Base-by-base conservation (phyloP, 2,797 vertebrate species). In the Fundulus diaphanus region DNA sequence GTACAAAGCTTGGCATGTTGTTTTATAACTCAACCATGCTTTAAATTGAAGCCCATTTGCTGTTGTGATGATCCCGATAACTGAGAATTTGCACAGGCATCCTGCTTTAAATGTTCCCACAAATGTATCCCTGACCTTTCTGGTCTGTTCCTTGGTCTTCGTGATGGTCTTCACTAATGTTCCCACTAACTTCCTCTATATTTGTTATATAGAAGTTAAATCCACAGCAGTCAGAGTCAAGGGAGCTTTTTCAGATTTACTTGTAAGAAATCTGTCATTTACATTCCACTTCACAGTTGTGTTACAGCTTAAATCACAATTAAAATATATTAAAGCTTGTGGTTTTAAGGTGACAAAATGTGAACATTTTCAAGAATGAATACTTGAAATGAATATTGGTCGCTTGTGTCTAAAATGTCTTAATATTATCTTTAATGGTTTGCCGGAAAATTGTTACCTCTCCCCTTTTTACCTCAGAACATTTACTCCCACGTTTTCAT, bases 401-500 rank as follows among this genome's bases (percentile, higher is more conserved):
- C 44, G 37, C 63, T 27, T 66, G 37, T 13, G 7, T 9, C 12
- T 42, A 6, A 66, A 42, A 40, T 27, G 37, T 65, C 44, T 78
- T n/a, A n/a, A n/a, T n/a, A 70, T 68, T 73, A 72, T 46, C 68
- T 76, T 51, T 74, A 24, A 84, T 79, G 83, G 80, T 84, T 89
- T 67, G 49, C 74, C 71, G 77, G 74, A 73, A 80, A 68, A 57
- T 63, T 20, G 12, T 71, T 74, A 68, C 29, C 82, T 44, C 61
- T 63, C 77, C 67, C 82, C 65, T 81, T 83, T 85, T 84, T 79
- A 40, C 72, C 48, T 81, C 33, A 74, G 80, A 82, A 85, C 82
- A 78, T 81, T 83, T 72, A 80, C 70, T 88, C 80, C 89, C 82
- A 89, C 83, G 87, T 86, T 85, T 89, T 85, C 85, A 81, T 66